phyloP scores from a whole-genome alignment of 2,113 vertebrate species.

The Brienomyrus brachyistius region DNA sequence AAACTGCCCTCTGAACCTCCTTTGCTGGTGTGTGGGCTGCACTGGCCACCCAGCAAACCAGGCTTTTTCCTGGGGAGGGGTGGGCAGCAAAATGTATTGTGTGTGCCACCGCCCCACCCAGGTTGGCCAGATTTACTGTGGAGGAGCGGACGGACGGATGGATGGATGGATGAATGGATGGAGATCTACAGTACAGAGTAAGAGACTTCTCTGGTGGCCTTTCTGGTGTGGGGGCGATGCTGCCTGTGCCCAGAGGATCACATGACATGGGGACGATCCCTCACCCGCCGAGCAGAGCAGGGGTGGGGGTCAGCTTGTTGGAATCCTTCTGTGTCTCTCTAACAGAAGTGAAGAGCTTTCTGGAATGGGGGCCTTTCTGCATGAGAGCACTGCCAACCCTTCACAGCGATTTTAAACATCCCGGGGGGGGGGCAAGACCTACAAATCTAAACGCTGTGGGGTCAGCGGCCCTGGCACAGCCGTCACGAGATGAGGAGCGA shows the following conservation, averaged over 20 bases:
- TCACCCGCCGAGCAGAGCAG: background rate
- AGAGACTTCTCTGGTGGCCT: background rate
- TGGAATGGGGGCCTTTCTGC: background rate
- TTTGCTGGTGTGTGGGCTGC: background rate
- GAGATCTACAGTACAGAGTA: background rate
- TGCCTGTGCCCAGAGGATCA: background rate
- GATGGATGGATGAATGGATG: background rate
- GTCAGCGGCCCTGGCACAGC: background rate
- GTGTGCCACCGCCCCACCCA: background rate
- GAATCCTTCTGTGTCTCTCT: background rate
- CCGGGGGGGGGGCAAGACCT: background rate
- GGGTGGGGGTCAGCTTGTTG: background rate
- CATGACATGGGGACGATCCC: background rate
- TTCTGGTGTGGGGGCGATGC: background rate
- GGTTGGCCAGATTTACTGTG: background rate
- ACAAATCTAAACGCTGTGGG: background rate
- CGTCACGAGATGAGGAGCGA: background rate
- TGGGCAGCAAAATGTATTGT: background rate
- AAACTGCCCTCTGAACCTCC: background rate
- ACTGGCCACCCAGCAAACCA: background rate
- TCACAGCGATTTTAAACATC: background rate
- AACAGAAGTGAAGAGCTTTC: background rate
- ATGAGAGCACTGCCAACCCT: background rate
- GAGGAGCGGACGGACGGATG: background rate
- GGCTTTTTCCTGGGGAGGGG: too few species aligned